Evolutionary conservation across 2,797 vertebrate species (phyloP).

Genomic region (Loriculus beryllinus): DNA sequence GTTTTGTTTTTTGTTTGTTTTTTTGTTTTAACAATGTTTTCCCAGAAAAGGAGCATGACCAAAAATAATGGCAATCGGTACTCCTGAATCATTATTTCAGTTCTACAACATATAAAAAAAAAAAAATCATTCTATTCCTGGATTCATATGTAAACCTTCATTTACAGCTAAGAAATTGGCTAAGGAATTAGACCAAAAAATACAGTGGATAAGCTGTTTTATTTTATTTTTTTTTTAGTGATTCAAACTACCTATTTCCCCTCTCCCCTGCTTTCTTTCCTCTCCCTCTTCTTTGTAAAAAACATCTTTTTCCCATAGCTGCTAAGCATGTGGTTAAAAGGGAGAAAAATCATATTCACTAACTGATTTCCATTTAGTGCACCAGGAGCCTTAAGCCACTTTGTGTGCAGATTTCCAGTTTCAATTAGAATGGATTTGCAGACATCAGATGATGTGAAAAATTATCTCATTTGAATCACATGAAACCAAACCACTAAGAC

Average conservation of each 20-base stretch:
- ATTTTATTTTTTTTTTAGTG: background rate
- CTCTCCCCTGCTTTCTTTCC: background rate
- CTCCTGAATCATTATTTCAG: background rate
- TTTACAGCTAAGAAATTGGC: background rate
- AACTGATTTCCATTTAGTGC: constrained; percentile 43
- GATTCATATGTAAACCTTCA: background rate
- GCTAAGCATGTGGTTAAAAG: constrained; percentile 12
- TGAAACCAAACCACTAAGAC: constrained; percentile 54
- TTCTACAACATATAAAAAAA: background rate
- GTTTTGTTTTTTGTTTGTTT: background rate
- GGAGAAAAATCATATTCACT: constrained; percentile 21
- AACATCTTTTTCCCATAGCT: background rate
- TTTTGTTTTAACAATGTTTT: background rate
- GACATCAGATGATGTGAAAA: constrained; percentile 68
- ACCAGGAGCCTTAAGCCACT: constrained; percentile 26
- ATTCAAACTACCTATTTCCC: background rate
- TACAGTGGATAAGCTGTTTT: background rate
- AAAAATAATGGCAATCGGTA: background rate
- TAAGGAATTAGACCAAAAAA: background rate
- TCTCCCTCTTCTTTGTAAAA: background rate
- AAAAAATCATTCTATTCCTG: background rate
- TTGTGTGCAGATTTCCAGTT: constrained; percentile 53
- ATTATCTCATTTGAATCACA: constrained; percentile 66
- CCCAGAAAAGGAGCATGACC: background rate
- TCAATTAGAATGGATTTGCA: constrained; percentile 62